Conservation (phyloP, 2,113 vertebrate genomes). For the Atherinomorus stipes region DNA sequence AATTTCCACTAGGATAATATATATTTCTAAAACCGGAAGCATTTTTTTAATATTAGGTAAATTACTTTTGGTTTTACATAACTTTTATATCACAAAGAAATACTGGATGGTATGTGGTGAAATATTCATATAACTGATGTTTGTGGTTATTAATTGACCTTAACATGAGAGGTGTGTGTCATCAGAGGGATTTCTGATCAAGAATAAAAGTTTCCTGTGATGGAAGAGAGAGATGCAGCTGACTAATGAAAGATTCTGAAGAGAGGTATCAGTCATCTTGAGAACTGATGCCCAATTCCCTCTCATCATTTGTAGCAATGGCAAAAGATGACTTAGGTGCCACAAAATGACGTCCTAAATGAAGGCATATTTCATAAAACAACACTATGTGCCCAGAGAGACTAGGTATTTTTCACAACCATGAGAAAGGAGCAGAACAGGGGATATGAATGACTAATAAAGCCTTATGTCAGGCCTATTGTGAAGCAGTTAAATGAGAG, state of each 20-base stretch:
- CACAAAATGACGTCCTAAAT: conserved; percentile 63
- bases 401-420: conserved; percentile 48
- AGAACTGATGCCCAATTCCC: conserved; percentile 36
- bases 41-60: background rate
- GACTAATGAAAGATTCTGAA: conserved; percentile 60
- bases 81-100: background rate
- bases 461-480: conserved; percentile 32
- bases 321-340: conserved; percentile 34
- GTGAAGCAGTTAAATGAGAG: conserved; percentile 46
- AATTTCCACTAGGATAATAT: background rate
- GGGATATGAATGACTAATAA: conserved; percentile 42
- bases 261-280: conserved; percentile 59
- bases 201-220: conserved; percentile 46
- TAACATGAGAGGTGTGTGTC: conserved; percentile 51
- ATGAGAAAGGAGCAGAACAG: background rate
- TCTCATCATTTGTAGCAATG: conserved; percentile 42
- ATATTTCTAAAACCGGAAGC: background rate
- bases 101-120: conserved; percentile 26
- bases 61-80: conserved; percentile 6
- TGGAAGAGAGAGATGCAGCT: conserved; percentile 48
- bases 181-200: conserved; percentile 40
- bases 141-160: conserved; percentile 52
- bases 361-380: conserved; percentile 68
- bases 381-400: conserved; percentile 35
- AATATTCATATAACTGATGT: conserved; percentile 33